A percentile compares a stretch with the other conserved stretches of the same genome.
These are phyloP conservation scores for Lithodes maja DNA, from an alignment of 2,888 invertebrate species.

Conservation along the genomic window DNA sequence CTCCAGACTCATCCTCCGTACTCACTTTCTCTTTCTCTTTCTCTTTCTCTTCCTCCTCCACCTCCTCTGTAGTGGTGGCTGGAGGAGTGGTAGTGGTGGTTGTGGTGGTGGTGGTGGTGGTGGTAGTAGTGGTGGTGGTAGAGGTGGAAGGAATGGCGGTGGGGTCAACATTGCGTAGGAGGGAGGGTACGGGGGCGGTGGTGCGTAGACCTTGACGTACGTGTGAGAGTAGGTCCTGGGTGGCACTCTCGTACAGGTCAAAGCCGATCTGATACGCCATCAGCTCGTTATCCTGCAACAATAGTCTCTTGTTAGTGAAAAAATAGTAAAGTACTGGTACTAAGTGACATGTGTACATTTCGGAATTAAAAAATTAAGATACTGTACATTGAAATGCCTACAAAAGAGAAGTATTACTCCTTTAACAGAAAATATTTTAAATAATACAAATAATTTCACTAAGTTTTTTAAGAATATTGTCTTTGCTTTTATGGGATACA, in stretches of 20 bases:
- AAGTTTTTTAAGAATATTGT: too few relatives aligned
- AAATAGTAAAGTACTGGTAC: too few relatives aligned
- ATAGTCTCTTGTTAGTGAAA: neutral
- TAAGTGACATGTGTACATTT: too few relatives aligned
- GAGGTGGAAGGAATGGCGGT: neutral
- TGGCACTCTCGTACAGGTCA: slow-evolving; percentile 98
- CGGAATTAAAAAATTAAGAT: too few relatives aligned
- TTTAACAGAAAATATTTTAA: too few relatives aligned
- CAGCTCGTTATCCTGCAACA: slow-evolving; percentile 82
- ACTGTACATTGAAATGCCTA: too few relatives aligned
- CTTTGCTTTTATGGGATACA: too few relatives aligned
- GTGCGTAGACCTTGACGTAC: slow-evolving; percentile 88
- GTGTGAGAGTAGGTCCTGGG: slow-evolving; percentile 95
- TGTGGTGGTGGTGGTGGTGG: slow-evolving; percentile 4
- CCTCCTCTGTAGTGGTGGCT: neutral
- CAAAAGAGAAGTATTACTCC: too few relatives aligned
- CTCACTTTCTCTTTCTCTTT: slow-evolving; percentile 58
- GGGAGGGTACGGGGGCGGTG: slow-evolving; percentile 85
- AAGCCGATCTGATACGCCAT: slow-evolving; percentile 99
- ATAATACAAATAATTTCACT: too few relatives aligned
- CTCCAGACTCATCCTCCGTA: slow-evolving; percentile 70
- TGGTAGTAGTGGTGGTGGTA: slow-evolving; percentile 4
- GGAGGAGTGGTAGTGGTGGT: slow-evolving; percentile 12
- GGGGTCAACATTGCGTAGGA: slow-evolving; percentile 66
- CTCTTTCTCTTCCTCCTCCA: slow-evolving; percentile 52